phyloP scores from a whole-genome alignment of 2,888 invertebrate genomes.

The Julus scandinavius region DNA sequence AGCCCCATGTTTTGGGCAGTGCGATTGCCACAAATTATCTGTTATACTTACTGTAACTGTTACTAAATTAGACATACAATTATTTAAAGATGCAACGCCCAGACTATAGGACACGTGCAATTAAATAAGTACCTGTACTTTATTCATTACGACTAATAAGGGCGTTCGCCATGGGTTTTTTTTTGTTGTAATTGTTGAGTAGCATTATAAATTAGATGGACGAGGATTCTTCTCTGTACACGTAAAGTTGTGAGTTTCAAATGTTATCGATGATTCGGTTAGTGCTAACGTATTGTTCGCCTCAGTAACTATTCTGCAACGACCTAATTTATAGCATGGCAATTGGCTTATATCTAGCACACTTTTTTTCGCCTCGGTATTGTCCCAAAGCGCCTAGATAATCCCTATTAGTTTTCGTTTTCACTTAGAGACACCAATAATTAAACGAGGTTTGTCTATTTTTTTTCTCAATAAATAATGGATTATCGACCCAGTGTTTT shows the following conservation, averaged over 20 bases:
- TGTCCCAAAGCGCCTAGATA: neutral
- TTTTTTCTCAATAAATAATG: slow-evolving; percentile 1
- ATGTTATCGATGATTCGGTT: no score
- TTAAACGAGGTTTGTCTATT: neutral
- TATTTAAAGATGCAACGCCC: neutral
- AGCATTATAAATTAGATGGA: no score
- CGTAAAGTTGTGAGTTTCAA: no score
- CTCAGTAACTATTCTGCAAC: slow-evolving; percentile 1
- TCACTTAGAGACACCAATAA: neutral
- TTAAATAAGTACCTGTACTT: no score
- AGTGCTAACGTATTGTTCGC: neutral
- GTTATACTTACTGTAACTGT: no score
- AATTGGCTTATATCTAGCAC: neutral
- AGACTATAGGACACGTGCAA: no score
- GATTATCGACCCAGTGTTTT: slow-evolving; percentile 22
- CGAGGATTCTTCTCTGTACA: no score
- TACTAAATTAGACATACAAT: neutral
- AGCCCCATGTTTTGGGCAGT: no score
- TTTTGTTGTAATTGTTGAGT: no score
- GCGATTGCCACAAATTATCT: no score
- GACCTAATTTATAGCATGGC: neutral
- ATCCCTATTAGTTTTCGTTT: neutral
- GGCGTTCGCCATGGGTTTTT: no score
- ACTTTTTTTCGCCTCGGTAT: neutral
- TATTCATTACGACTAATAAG: no score